Base-by-base conservation (phyloP, 2,888 invertebrate genomes). In the Cepaea hortensis region DNA sequence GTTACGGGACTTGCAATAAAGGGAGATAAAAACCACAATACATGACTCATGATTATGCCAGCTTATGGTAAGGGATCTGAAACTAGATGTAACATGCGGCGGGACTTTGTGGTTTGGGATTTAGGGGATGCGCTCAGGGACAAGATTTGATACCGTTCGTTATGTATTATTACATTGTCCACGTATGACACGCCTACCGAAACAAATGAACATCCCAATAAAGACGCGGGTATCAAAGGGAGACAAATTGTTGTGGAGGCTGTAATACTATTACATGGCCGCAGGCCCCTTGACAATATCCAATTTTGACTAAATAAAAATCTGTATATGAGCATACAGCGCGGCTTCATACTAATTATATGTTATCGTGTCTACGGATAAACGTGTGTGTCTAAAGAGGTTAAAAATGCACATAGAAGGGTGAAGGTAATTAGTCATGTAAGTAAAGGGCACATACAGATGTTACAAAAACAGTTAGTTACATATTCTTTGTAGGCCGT, bases 131-230 rank as follows among this genome's bases (percentile, higher is more conserved):
- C 23, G 23, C 15, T 9, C 7, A 23, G 72, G n/a, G 72, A 72
- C n/a, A 23, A 23, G n/a, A 72, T 23, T 72, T 72, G 72, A 72
- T 72, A 72, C 72, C 72, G 72, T 72, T 23, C 72, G 72, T 72
- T n/a, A 72, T 23, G 72, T 23, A 23, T 72, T n/a, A 72, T 72
- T n/a, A 72, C 23, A 72, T 72, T 72, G 72, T 23, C 23, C 72
- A 75, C 7, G 48, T 46, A 50, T 48, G 13, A 4, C 75, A 48
- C 9, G 46, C 75, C 75, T 50, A 46, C 75, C 50, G 18, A 75
- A 75, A 50, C 75, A 48, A 20, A 6, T 48, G 48, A 75, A 13
- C 50, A 5, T 7, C 20, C 18, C 50, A 15, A 18, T 75, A 18
- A 48, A 18, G 20, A 55, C 48, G 11, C 48, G 18, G 48, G 75